Evolutionary conservation across 1,140 invertebrate species (phyloP), one percentile per base, ranked within the genome.

Genomic region (Diabrotica undecimpunctata): DNA sequence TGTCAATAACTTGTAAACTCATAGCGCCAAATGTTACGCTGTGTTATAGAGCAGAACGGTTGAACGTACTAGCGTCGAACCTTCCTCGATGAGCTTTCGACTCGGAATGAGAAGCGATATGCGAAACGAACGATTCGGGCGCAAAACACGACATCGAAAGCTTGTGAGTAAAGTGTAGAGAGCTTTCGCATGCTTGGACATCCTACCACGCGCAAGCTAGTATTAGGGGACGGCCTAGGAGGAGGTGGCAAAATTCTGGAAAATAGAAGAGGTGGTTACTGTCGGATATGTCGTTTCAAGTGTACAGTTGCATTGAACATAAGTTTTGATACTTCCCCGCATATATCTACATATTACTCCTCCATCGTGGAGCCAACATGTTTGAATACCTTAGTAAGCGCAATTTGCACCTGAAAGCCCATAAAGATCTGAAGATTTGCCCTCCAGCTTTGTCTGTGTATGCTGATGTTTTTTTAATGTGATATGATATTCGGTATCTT

Each of bases 241-340:
- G 62, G 65, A 59, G 64, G 67, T 65, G 67, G 65, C 56, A 14
- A 56, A 39, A 61, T 62, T 61, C 61, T 51, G 61, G 59, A 57
- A 56, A 53, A 62, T 65, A 63, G 67, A 64, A 62, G 67, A 65
- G 65, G 53, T 54, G 51, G 61, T 62, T 62, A 61, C 59, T 61
- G 52, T 54, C 52, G 52, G 64, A 68, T 68, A 68, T 63, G 59
- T 64, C 67, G 62, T 66, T 58, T 68, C 64, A 62, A 68, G 65
- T 66, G 59, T 68, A 66, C 58, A 60, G 64, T 56, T 41, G 50
- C 46, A 57, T 35, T 66, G 37, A 51, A 61, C 54, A 68, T 68
- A 65, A 50, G 55, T 64, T 66, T 66, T 66, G 65, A 66, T 46
- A 46, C 41, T 46, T 46, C n/a, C 41, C n/a, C 41, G 41, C 41